These are phyloP conservation scores for Podarcis cretensis DNA, from an alignment of 2,113 vertebrate species.

Conservation along the genomic window DNA sequence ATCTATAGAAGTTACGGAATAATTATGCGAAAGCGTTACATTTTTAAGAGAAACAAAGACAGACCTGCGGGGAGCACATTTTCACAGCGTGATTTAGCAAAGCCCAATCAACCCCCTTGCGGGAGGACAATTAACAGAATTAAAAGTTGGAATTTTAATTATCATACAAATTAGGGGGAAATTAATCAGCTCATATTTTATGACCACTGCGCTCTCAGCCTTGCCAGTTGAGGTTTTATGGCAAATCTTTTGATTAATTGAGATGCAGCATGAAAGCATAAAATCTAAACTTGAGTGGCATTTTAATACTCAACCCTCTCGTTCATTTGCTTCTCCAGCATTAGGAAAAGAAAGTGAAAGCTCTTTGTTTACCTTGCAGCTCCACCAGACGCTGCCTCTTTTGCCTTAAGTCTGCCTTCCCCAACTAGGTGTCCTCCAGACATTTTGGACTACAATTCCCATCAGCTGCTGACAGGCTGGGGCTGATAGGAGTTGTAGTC, in stretches of 20 bases:
- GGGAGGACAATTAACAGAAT: constrained; percentile 79
- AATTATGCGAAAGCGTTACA: constrained; percentile 56
- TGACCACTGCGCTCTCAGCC: constrained; percentile 65
- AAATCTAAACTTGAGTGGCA: constrained; percentile 43
- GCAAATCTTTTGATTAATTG: constrained; percentile 79
- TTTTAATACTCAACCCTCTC: constrained; percentile 34
- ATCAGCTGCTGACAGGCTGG: background rate
- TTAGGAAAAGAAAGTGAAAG: constrained; percentile 5
- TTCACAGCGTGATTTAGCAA: constrained; percentile 64
- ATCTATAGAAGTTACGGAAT: constrained; percentile 64
- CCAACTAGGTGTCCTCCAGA: background rate
- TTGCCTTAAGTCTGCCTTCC: background rate
- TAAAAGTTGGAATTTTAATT: constrained; percentile 84
- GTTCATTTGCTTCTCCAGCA: background rate
- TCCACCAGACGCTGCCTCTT: background rate
- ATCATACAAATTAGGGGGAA: constrained; percentile 81
- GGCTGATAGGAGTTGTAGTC: background rate
- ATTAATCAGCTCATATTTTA: constrained; percentile 81
- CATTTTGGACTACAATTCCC: background rate
- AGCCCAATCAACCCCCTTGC: constrained; percentile 77
- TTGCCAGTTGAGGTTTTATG: constrained; percentile 62
- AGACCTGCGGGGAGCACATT: constrained; percentile 67
- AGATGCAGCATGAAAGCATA: constrained; percentile 70
- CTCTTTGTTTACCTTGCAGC: background rate
- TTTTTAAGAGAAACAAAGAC: constrained; percentile 66